These are phyloP conservation scores for Tapera naevia DNA, from an alignment of 2,797 vertebrate species.

Conservation along the genomic window DNA sequence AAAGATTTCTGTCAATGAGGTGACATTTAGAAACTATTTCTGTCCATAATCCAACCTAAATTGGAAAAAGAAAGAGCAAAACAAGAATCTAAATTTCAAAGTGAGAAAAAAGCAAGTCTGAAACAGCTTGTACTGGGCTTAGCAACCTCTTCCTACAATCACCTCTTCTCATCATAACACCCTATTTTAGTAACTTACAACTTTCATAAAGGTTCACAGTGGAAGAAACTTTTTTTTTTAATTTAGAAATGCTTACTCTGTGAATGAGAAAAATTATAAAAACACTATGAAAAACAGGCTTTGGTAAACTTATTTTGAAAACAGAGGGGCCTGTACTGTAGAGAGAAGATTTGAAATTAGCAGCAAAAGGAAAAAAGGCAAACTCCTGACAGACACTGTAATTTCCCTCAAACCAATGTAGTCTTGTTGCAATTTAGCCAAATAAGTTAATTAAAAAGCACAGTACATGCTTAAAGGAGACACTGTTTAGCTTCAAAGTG, in stretches of 20 bases:
- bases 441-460: neutral
- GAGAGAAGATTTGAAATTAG: neutral
- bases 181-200: neutral
- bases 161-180: neutral
- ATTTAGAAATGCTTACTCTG: neutral
- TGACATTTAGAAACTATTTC: conserved; percentile 28
- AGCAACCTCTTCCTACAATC: neutral
- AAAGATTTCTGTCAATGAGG: neutral
- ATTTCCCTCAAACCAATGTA: neutral
- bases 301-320: neutral
- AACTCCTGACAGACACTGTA: neutral
- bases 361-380: neutral
- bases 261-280: neutral
- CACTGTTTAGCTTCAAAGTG: neutral
- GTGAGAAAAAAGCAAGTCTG: neutral
- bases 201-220: neutral
- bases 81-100: neutral
- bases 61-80: conserved; percentile 38
- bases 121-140: neutral
- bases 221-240: neutral
- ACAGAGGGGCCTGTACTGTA: neutral
- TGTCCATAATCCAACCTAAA: conserved; percentile 7
- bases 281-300: neutral
- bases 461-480: neutral
- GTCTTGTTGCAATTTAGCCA: neutral